Percentiles rank a stretch among this genome's conserved stretches.
phyloP scores from a whole-genome alignment of 2,113 vertebrate genomes.

The Corydoras sp. region DNA sequence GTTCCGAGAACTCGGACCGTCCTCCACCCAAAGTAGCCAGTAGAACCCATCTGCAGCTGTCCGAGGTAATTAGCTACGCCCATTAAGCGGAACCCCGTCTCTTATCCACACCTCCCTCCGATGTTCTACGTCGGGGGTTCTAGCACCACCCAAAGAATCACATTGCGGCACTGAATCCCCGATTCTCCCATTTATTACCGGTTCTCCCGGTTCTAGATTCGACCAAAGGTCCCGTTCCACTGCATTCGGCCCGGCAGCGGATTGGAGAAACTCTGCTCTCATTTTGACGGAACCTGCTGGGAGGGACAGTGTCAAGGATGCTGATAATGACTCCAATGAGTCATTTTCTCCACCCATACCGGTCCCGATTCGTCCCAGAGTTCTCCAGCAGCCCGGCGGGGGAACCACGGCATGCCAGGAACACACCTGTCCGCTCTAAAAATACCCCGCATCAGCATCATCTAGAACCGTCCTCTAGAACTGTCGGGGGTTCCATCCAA shows the following conservation, averaged over 20 bases:
- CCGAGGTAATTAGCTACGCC: no score
- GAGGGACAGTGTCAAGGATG: conserved; percentile 12
- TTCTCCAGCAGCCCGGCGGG: conserved; percentile 23
- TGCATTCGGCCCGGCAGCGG: conserved; percentile 8
- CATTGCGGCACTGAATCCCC: neutral
- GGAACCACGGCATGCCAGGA: no score
- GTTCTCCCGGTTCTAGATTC: neutral
- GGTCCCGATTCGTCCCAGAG: conserved; percentile 9
- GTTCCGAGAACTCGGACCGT: no score
- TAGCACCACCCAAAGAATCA: neutral
- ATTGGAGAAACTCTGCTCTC: conserved; percentile 13
- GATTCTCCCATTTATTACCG: neutral
- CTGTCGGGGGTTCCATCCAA: no score
- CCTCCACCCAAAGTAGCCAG: no score
- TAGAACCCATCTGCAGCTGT: no score
- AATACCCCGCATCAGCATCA: no score
- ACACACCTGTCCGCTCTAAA: neutral
- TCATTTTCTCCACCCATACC: conserved; percentile 6
- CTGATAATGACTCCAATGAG: conserved; percentile 25
- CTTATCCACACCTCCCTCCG: no score
- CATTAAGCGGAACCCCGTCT: no score
- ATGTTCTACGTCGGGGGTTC: neutral
- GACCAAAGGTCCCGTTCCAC: neutral
- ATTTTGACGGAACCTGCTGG: conserved; percentile 5
- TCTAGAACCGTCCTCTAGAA: no score